Evolutionary conservation across 2,888 invertebrate genomes (phyloP).

Genomic region (Cantharis lateralis): DNA sequence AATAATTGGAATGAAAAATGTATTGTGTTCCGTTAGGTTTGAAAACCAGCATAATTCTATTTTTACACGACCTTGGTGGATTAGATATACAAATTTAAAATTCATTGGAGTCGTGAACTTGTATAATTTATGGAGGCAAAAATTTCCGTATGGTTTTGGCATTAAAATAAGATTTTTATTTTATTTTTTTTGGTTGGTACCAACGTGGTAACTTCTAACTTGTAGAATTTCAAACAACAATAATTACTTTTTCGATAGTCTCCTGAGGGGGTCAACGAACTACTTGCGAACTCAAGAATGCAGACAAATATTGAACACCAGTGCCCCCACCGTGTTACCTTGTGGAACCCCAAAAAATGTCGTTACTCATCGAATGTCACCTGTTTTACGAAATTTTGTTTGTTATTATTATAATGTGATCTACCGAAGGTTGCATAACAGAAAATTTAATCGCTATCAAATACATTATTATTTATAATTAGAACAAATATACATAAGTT

Average conservation of each 20-base stretch:
- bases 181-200: not conserved
- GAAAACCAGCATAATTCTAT: not conserved
- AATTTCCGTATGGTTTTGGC: not conserved
- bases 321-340: not conserved
- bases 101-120: not conserved
- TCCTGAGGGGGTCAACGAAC: not conserved
- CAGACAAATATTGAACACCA: not conserved
- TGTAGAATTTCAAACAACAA: not conserved
- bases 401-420: too few relatives aligned
- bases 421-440: not conserved
- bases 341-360: not conserved
- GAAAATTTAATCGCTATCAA: not conserved
- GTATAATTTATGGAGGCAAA: not conserved
- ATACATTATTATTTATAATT: not conserved
- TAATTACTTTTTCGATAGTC: not conserved
- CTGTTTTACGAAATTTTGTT: not conserved
- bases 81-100: not conserved
- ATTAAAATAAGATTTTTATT: not conserved
- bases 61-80: not conserved
- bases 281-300: not conserved
- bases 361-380: not conserved
- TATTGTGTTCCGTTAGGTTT: not conserved
- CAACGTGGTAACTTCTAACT: not conserved
- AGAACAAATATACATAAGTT: not conserved
- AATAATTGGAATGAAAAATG: not conserved